Evolutionary conservation across 53 echinoderm and acorn worm genomes (phyloP).

Genomic region (Henricia sp.): DNA sequence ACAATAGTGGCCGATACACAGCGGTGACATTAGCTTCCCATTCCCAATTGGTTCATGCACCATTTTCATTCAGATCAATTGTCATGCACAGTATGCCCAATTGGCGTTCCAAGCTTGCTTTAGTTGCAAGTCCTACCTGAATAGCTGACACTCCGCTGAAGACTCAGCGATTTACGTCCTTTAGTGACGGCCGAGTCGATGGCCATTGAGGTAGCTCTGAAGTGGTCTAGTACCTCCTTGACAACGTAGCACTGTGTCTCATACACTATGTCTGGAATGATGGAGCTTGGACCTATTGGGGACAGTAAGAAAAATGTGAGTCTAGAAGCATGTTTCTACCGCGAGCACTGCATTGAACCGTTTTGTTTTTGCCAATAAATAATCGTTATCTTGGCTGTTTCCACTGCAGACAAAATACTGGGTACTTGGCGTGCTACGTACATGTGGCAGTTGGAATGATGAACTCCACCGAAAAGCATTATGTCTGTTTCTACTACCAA

Average conservation of each 20-base stretch:
- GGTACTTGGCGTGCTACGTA: too few relatives aligned
- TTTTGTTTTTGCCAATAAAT: too few relatives aligned
- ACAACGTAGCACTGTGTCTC: constrained; percentile 88
- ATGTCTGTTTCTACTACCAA: too few relatives aligned
- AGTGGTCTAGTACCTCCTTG: constrained; percentile 87
- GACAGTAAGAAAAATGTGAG: too few relatives aligned
- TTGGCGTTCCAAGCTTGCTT: not conserved
- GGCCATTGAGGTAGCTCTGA: constrained; percentile 76
- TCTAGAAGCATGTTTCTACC: too few relatives aligned
- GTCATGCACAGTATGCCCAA: not conserved
- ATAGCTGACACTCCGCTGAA: constrained; percentile 82
- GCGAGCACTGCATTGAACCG: too few relatives aligned
- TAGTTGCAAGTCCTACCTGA: constrained; percentile 75
- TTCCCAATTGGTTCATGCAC: not conserved
- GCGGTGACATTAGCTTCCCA: not conserved
- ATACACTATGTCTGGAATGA: constrained; percentile 36
- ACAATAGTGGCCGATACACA: too few relatives aligned
- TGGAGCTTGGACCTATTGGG: constrained; percentile 5
- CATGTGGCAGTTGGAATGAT: too few relatives aligned
- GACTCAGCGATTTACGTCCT: constrained; percentile 60
- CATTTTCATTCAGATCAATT: too few relatives aligned
- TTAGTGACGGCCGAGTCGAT: constrained; percentile 68
- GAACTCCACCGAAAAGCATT: too few relatives aligned
- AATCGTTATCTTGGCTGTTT: too few relatives aligned
- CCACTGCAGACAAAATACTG: too few relatives aligned